Percentiles rank a stretch among this genome's conserved stretches.
phyloP scores from a whole-genome alignment of 2,113 vertebrate genomes.

The Saimiri boliviensis region DNA sequence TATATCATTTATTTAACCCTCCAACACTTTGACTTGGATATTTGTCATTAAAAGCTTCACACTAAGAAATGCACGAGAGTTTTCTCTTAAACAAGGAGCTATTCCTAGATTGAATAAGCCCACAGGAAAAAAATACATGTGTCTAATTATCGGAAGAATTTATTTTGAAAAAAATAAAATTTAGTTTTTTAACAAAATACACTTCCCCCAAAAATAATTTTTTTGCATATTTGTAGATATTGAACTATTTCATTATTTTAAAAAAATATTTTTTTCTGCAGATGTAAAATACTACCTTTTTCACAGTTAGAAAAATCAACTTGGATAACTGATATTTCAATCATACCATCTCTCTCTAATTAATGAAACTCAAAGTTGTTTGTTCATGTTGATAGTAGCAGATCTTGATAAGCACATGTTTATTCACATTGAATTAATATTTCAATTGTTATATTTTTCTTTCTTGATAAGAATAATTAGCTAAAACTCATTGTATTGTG shows the following conservation, averaged over 20 bases:
- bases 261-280: neutral
- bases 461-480: neutral
- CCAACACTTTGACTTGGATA: neutral
- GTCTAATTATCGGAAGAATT: neutral
- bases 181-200: neutral
- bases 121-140: neutral
- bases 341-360: neutral
- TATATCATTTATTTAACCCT: neutral
- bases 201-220: neutral
- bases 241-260: neutral
- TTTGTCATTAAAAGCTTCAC: neutral
- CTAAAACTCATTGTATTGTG: neutral
- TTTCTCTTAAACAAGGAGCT: neutral
- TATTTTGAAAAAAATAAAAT: neutral
- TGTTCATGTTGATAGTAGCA: neutral
- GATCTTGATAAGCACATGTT: neutral
- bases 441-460: neutral
- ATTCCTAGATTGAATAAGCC: neutral
- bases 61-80: neutral
- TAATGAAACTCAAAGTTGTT: neutral
- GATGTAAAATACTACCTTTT: neutral
- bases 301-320: neutral
- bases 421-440: neutral
- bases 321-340: neutral
- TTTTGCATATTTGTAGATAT: neutral